A percentile compares a stretch with the other conserved stretches of the same genome.
Evolutionary conservation across 2,888 invertebrate genomes (phyloP).

Genomic region (Geophilus truncorum): DNA sequence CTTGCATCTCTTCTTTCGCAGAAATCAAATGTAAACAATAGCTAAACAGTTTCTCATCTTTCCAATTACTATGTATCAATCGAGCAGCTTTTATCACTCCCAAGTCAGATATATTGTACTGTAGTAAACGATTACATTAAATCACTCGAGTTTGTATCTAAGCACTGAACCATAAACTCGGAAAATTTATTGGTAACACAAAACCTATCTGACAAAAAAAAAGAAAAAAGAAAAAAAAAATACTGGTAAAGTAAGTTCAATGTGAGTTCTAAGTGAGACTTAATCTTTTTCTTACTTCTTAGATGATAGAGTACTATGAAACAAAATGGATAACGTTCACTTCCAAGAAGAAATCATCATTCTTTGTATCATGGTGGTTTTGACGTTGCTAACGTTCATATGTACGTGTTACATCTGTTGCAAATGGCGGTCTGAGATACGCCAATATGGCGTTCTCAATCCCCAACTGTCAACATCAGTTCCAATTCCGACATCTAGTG

Average conservation of each 20-base stretch:
- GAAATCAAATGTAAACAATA: not conserved
- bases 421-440: not conserved
- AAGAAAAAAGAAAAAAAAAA: too few relatives aligned
- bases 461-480: not conserved
- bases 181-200: too few relatives aligned
- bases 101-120: not conserved
- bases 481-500: not conserved
- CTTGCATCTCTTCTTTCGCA: too few relatives aligned
- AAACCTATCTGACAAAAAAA: not conserved
- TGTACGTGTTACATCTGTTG: not conserved
- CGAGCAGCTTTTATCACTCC: not conserved
- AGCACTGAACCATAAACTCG: not conserved
- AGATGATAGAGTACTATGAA: not conserved
- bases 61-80: not conserved
- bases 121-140: not conserved
- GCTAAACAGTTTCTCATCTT: not conserved
- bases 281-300: not conserved
- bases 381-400: not conserved
- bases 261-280: not conserved
- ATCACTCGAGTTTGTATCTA: not conserved
- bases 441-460: not conserved
- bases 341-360: not conserved
- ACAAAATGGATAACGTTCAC: not conserved
- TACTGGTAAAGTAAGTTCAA: too few relatives aligned
- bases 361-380: not conserved